Evolutionary conservation across 2,888 invertebrate genomes (phyloP).

Genomic region (Deladenus siricidicola): DNA sequence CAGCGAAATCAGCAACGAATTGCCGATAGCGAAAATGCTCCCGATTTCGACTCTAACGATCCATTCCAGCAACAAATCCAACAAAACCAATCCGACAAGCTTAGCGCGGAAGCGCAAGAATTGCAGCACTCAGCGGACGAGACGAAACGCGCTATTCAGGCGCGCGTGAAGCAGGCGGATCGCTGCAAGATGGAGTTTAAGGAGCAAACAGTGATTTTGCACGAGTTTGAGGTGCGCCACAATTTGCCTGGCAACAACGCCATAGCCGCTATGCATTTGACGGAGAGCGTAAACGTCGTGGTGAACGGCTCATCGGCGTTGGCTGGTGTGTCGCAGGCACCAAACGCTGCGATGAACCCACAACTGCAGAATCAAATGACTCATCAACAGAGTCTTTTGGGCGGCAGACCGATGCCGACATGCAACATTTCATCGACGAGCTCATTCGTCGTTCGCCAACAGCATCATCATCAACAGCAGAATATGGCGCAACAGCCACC

Average conservation of each 20-base stretch:
- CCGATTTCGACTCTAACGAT: too few species aligned
- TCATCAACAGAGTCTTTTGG: too few species aligned
- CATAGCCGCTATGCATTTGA: background rate
- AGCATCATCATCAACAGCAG: background rate
- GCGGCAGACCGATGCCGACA: background rate
- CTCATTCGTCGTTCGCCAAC: background rate
- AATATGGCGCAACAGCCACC: background rate
- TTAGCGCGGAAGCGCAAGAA: background rate
- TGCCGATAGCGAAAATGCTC: too few species aligned
- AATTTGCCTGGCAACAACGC: constrained; percentile 1
- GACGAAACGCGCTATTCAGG: constrained; percentile 11
- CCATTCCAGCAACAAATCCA: background rate
- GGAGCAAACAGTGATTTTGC: constrained; percentile 12
- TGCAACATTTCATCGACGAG: background rate
- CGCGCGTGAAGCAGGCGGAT: constrained; percentile 20
- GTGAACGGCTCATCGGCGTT: too few species aligned
- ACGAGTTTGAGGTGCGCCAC: constrained; percentile 23
- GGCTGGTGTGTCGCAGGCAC: too few species aligned
- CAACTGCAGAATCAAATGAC: background rate
- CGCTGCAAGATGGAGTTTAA: constrained; percentile 29
- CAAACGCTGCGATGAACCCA: background rate
- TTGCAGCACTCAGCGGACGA: constrained; percentile 2
- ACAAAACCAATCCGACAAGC: background rate
- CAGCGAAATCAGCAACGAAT: constrained; percentile 10
- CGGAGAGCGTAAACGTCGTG: background rate